Base-by-base conservation (phyloP, 2,797 vertebrate genomes). In the Mionectes olivaceus region DNA sequence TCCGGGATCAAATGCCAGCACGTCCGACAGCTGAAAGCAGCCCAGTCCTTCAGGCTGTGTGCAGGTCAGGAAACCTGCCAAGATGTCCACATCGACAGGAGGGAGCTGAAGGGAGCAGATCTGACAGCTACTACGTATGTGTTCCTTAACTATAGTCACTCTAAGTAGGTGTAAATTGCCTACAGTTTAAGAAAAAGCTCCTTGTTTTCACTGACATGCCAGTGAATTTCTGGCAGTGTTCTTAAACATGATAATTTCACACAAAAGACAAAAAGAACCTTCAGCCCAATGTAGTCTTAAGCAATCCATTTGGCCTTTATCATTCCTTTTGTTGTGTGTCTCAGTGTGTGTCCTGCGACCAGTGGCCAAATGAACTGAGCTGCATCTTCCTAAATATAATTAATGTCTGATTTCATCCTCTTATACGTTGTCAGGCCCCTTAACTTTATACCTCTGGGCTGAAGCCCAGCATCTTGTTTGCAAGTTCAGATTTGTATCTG, bases 131-230 rank as follows among this genome's bases (percentile, higher is more conserved):
- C 37, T 41, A 30, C 1, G 25, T 59, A 43, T 1, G 0, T 59
- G 56, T 82, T 96, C 67, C 41, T 91, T 91, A 90, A 88, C 83
- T 93, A 37, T 9, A 94, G 76, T 83, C 55, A 47, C 85, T 96
- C 55, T 41, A 73, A 95, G 92, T 82, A 94, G 95, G 94, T 96
- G 94, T 92, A 83, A 93, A 94, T 96, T 94, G 91, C 91, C 81
- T 86, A 64, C 85, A 56, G 88, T 94, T 95, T 94, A 78, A 88
- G 94, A 96, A 93, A 69, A 71, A 76, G 44, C 91, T 91, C 89
- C 83, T 90, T 94, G 85, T 93, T 95, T 96, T 86, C 74, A 50
- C 30, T 92, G 87, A 90, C 63, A 10, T 65, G 91, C 63, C 87
- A 88, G 59, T 63, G 56, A 84, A 96, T 89, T 95, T 95, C 83